Percentiles rank a stretch among this genome's conserved stretches.
Conservation (phyloP, 1,140 invertebrate species). For the silkworm (Bombyx mori) region DNA sequence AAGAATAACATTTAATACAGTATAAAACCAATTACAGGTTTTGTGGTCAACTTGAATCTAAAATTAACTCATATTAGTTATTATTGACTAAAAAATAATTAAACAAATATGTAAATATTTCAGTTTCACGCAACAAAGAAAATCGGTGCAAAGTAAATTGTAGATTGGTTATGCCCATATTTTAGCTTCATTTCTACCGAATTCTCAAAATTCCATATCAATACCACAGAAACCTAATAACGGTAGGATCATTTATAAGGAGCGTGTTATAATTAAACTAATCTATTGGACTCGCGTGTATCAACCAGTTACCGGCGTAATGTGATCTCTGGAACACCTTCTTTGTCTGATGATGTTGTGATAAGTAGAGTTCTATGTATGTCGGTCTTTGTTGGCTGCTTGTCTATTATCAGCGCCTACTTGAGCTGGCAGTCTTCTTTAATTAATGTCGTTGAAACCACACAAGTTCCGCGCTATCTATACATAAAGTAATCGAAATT, state of each 20-base stretch:
- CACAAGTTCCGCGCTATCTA: slow-evolving; percentile 28
- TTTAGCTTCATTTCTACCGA: too few relatives aligned
- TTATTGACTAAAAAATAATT: too few relatives aligned
- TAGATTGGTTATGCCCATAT: too few relatives aligned
- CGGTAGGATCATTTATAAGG: slow-evolving; percentile 25
- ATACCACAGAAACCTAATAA: slow-evolving; percentile 11
- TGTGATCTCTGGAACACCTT: slow-evolving; percentile 11
- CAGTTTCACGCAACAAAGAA: too few relatives aligned
- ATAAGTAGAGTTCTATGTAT: slow-evolving; percentile 20
- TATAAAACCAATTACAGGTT: too few relatives aligned
- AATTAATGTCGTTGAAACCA: slow-evolving; percentile 55
- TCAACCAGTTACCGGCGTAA: slow-evolving; percentile 19
- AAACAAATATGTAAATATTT: too few relatives aligned
- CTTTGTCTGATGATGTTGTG: slow-evolving; percentile 6
- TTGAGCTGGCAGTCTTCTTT: slow-evolving; percentile 49
- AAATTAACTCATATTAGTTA: too few relatives aligned
- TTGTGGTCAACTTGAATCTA: too few relatives aligned
- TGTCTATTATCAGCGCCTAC: slow-evolving; percentile 41
- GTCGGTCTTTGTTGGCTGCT: slow-evolving; percentile 24
- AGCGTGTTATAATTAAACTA: slow-evolving; percentile 32
- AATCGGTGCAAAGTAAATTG: too few relatives aligned
- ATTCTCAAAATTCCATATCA: not conserved
- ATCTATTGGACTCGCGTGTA: slow-evolving; percentile 29
- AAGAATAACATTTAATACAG: too few relatives aligned
- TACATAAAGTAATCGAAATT: slow-evolving; percentile 32